Evolutionary conservation across 35 echinoderm and acorn worm genomes (phyloP).

Genomic region (Apostichopus californicus): DNA sequence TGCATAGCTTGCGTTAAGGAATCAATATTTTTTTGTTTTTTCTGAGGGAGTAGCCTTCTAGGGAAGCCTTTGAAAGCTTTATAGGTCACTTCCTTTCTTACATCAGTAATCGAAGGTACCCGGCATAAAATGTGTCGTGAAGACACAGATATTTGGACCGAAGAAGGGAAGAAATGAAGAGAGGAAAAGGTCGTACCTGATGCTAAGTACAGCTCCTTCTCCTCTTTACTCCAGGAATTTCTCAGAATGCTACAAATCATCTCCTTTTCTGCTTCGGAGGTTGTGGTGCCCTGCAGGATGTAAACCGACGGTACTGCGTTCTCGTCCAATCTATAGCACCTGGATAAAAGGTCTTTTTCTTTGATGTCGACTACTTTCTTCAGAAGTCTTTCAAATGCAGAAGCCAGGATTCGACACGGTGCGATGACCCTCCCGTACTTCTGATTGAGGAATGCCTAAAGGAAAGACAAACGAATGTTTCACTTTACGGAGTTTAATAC

Average conservation of each 20-base stretch:
- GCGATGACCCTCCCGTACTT: constrained; percentile 77
- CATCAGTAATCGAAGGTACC: too few relatives aligned
- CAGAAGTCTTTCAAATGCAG: constrained; percentile 88
- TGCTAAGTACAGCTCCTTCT: constrained; percentile 91
- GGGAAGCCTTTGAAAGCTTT: too few relatives aligned
- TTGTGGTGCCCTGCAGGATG: constrained; percentile 53
- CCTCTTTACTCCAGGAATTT: constrained; percentile 83
- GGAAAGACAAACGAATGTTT: neutral
- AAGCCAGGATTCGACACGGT: constrained; percentile 76
- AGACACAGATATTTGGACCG: too few relatives aligned
- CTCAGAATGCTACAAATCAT: constrained; percentile 77
- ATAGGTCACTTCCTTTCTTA: too few relatives aligned
- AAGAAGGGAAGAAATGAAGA: too few relatives aligned
- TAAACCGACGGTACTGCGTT: constrained; percentile 86
- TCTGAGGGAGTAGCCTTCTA: too few relatives aligned
- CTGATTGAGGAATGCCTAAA: constrained; percentile 88
- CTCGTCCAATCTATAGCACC: constrained; percentile 81
- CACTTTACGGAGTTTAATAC: too few relatives aligned
- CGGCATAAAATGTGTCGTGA: too few relatives aligned
- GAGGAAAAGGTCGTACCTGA: constrained; percentile 61
- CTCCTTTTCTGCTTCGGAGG: constrained; percentile 57
- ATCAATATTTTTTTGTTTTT: too few relatives aligned
- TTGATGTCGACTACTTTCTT: constrained; percentile 68
- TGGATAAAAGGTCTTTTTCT: constrained; percentile 67
- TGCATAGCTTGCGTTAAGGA: too few relatives aligned